A percentile compares a stretch with the other conserved stretches of the same genome.
Conservation (phyloP, 1,140 invertebrate genomes). For the Oncopeltus fasciatus region DNA sequence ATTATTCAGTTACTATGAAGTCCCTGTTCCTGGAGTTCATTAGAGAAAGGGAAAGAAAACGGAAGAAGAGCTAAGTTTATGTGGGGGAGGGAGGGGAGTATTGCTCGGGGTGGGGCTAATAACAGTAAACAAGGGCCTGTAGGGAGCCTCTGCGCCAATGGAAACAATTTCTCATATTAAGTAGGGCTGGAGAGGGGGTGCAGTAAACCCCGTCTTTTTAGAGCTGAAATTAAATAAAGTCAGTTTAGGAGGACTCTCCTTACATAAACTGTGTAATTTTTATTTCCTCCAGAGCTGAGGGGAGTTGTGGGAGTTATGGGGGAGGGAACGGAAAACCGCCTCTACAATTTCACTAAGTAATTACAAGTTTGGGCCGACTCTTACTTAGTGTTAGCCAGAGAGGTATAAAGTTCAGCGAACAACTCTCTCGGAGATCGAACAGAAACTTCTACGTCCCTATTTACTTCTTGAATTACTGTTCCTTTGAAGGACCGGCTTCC, state of each 20-base stretch:
- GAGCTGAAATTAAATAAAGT: neutral
- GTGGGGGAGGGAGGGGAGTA: neutral
- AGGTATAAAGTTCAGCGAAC: neutral
- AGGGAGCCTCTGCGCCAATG: neutral
- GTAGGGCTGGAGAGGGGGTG: neutral
- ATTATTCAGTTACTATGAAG: too few relatives aligned
- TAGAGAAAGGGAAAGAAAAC: too few relatives aligned
- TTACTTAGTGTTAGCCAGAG: neutral
- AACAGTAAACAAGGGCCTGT: neutral
- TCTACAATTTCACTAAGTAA: neutral
- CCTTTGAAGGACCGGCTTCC: too few relatives aligned
- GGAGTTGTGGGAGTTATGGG: neutral
- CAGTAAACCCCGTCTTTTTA: neutral
- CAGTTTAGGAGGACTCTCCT: neutral
- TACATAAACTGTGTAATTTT: constrained; percentile 1
- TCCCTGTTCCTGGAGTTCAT: too few relatives aligned
- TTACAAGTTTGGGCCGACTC: neutral
- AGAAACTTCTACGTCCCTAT: too few relatives aligned
- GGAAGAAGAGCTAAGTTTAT: too few relatives aligned
- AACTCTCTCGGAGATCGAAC: too few relatives aligned
- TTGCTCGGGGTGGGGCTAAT: neutral
- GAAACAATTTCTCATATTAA: constrained; percentile 1
- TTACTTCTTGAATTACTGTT: too few relatives aligned
- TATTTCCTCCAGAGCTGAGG: neutral
- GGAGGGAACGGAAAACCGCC: neutral